phyloP scores from a whole-genome alignment of 2,797 vertebrate species.

The Masticophis lateralis region DNA sequence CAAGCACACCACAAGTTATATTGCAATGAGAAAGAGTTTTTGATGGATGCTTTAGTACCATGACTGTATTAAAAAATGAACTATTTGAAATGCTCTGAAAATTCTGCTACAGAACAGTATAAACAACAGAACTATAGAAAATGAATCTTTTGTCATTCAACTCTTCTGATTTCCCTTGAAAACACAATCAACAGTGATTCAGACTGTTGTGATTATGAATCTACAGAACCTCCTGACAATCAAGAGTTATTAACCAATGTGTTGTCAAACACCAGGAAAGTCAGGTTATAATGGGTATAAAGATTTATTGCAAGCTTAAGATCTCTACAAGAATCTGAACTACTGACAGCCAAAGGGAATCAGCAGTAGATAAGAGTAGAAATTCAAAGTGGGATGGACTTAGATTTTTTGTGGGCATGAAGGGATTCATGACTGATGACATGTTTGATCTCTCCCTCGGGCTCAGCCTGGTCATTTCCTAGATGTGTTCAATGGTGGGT shows the following conservation, averaged over 20 bases:
- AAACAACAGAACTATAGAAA: neutral
- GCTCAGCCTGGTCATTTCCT: too few relatives aligned
- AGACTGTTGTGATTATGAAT: neutral
- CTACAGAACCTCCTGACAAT: neutral
- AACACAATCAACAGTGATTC: neutral
- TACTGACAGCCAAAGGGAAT: neutral
- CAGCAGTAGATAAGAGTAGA: neutral
- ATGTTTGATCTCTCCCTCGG: too few relatives aligned
- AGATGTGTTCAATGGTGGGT: too few relatives aligned
- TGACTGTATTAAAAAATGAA: neutral
- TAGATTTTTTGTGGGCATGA: neutral
- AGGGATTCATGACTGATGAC: too few relatives aligned
- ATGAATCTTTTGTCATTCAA: neutral
- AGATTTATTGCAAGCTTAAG: neutral
- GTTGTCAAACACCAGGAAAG: neutral
- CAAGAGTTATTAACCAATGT: neutral
- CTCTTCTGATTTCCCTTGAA: neutral
- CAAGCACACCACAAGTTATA: neutral
- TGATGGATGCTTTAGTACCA: neutral
- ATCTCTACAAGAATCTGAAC: neutral
- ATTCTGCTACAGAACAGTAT: neutral
- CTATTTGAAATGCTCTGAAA: slow-evolving; percentile 7
- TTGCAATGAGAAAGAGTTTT: neutral
- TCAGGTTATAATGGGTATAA: neutral
- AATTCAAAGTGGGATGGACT: neutral